Evolutionary conservation across 2,113 vertebrate genomes (phyloP).

Genomic region (Poecilia latipinna): DNA sequence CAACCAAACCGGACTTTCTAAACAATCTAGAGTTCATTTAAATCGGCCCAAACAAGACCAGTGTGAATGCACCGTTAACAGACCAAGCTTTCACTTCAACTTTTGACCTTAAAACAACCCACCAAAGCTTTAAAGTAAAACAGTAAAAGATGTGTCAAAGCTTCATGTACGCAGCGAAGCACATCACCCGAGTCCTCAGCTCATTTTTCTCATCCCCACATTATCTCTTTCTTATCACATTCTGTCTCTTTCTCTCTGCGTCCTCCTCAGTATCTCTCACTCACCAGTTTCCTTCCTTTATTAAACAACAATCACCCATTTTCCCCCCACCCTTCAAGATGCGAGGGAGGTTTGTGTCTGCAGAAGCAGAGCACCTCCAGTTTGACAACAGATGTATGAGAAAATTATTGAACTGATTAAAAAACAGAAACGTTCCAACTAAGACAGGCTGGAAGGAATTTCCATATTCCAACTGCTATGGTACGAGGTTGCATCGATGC

Average conservation of each 20-base stretch:
- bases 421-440: background rate
- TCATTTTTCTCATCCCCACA: slow-evolving; percentile 36
- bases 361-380: background rate
- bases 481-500: no score
- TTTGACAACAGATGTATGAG: background rate
- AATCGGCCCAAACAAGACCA: no score
- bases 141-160: background rate
- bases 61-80: background rate
- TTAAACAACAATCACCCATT: slow-evolving; percentile 57
- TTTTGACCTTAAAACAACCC: background rate
- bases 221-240: slow-evolving; percentile 52
- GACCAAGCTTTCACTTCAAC: background rate
- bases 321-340: background rate
- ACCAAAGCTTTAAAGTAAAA: background rate
- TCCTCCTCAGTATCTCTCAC: slow-evolving; percentile 63
- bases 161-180: background rate
- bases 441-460: background rate
- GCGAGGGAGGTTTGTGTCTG: background rate
- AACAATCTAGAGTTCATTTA: no score
- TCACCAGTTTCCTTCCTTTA: slow-evolving; percentile 69
- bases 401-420: background rate
- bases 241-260: slow-evolving; percentile 40
- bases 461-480: no score
- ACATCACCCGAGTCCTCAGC: background rate
- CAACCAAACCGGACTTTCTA: no score